Conservation (phyloP, 2,113 vertebrate genomes). For the Corvus hawaiiensis region DNA sequence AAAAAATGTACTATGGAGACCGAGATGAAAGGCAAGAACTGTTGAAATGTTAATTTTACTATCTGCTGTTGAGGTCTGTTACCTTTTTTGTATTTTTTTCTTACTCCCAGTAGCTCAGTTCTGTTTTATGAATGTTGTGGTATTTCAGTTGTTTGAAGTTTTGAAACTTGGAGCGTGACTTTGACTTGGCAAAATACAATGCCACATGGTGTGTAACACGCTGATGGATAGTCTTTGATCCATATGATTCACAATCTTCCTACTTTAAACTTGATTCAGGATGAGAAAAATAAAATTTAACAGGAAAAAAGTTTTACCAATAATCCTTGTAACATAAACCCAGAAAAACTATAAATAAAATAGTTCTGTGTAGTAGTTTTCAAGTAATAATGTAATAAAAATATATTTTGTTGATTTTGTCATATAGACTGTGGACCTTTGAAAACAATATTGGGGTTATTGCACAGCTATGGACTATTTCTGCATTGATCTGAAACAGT, state of each 20-base stretch:
- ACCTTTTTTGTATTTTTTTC: constrained; percentile 84
- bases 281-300: not conserved
- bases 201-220: constrained; percentile 73
- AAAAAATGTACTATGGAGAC: constrained; percentile 87
- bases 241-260: constrained; percentile 4
- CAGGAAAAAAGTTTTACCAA: not conserved
- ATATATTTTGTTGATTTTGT: not conserved
- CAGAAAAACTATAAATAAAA: not conserved
- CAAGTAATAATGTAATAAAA: not conserved
- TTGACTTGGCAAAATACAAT: constrained; percentile 83
- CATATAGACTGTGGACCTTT: not conserved
- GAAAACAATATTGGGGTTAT: not conserved
- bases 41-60: constrained; percentile 99
- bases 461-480: not conserved
- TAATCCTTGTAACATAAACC: not conserved
- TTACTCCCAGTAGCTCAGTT: constrained; percentile 91
- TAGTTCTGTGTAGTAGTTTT: not conserved
- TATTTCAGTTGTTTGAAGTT: constrained; percentile 96
- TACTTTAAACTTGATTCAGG: not conserved
- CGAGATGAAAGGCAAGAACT: constrained; percentile 93
- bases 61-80: constrained; percentile 95
- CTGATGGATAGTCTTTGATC: constrained; percentile 66
- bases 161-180: constrained; percentile 80
- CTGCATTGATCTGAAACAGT: not conserved
- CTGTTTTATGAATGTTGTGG: constrained; percentile 94